Conservation (phyloP, 1,140 invertebrate species). For the Battus philenor region DNA sequence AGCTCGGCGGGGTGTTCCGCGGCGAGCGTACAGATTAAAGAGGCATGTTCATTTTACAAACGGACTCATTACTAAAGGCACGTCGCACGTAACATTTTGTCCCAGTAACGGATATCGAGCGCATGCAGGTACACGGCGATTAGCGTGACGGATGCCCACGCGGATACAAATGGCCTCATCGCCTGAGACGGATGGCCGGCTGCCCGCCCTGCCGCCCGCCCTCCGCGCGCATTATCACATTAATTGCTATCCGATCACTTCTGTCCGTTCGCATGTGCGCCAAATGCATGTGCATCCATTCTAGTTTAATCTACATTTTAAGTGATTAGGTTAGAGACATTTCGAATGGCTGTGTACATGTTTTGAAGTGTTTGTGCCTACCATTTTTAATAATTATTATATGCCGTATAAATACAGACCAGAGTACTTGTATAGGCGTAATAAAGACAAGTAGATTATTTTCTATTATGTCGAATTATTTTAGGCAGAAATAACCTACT, state of each 20-base stretch:
- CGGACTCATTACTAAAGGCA: constrained; percentile 4
- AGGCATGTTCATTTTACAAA: neutral
- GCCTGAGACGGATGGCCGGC: constrained; percentile 50
- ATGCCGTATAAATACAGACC: too few species aligned
- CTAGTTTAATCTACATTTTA: constrained; percentile 1
- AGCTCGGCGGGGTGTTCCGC: too few species aligned
- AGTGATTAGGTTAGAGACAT: neutral
- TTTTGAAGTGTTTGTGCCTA: too few species aligned
- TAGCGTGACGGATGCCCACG: constrained; percentile 52
- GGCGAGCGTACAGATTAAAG: too few species aligned
- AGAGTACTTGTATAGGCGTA: too few species aligned
- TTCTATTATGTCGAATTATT: too few species aligned
- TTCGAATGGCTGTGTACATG: too few species aligned
- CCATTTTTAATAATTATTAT: too few species aligned
- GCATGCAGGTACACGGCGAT: constrained; percentile 51
- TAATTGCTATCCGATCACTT: constrained; percentile 44
- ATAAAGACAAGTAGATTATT: too few species aligned
- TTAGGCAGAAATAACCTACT: too few species aligned
- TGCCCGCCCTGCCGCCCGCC: constrained; percentile 23
- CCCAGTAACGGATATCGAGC: constrained; percentile 16
- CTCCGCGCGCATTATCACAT: constrained; percentile 43
- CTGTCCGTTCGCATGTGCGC: constrained; percentile 19
- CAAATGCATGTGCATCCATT: constrained; percentile 4
- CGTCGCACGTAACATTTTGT: neutral
- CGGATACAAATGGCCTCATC: constrained; percentile 53